phyloP scores from a whole-genome alignment of 2,797 vertebrate species.

The Sebastes ruberrimus region DNA sequence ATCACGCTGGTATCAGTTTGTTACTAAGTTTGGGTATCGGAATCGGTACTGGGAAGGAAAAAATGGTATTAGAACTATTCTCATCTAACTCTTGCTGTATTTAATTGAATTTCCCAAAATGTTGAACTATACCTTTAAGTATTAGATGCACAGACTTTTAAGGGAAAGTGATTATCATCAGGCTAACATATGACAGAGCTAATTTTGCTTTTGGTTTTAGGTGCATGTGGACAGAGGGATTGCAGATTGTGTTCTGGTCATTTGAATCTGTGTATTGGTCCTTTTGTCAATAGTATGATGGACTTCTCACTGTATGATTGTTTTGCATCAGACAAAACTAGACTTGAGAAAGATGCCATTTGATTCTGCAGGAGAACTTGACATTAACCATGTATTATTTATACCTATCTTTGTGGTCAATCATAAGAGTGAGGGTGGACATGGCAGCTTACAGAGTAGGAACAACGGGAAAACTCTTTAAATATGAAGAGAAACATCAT shows the following conservation, averaged over 20 bases:
- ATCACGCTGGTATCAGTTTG: no score
- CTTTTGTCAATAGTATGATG: not conserved
- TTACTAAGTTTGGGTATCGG: no score
- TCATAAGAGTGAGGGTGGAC: not conserved
- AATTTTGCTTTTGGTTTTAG: not conserved
- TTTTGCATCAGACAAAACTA: not conserved
- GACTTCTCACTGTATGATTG: not conserved
- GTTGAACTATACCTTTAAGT: not conserved
- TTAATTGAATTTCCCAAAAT: not conserved
- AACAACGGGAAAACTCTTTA: not conserved
- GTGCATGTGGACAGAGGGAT: not conserved
- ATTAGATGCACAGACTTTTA: not conserved
- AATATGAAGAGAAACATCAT: not conserved
- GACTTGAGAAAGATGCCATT: not conserved
- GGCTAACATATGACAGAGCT: not conserved
- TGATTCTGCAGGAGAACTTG: not conserved
- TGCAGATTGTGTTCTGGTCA: not conserved
- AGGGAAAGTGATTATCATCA: not conserved
- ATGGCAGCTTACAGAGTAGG: not conserved
- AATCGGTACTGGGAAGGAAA: no score
- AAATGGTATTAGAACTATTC: not conserved
- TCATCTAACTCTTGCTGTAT: not conserved
- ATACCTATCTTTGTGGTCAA: not conserved
- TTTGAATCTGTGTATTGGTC: not conserved
- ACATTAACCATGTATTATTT: not conserved